Percentiles rank a stretch among this genome's conserved stretches.
Conservation (phyloP, 2,888 invertebrate species). For the Gymnoscelis rufifasciata region DNA sequence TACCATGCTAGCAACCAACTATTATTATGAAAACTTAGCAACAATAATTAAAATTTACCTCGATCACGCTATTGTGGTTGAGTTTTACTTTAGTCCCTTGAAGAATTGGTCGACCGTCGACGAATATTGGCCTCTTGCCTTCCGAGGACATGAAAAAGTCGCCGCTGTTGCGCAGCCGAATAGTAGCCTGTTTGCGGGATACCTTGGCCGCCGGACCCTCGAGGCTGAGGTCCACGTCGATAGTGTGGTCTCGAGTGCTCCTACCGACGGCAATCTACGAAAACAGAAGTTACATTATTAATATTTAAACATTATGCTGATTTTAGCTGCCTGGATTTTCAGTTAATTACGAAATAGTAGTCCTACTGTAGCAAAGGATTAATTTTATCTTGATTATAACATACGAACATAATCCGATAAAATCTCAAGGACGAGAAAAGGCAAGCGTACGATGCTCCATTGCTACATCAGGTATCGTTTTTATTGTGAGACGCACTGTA, state of each 20-base stretch:
- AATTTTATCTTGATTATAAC: background rate
- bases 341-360: background rate
- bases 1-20: too few species aligned
- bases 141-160: conserved; percentile 97
- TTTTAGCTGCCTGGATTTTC: too few species aligned
- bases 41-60: conserved; percentile 74
- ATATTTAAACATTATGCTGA: conserved; percentile 19
- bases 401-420: conserved; percentile 4
- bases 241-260: conserved; percentile 90
- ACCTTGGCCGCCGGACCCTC: conserved; percentile 97
- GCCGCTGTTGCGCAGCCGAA: conserved; percentile 92
- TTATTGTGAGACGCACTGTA: conserved; percentile 9
- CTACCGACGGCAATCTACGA: conserved; percentile 92
- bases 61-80: conserved; percentile 95
- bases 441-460: conserved; percentile 3
- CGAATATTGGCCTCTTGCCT: conserved; percentile 95
- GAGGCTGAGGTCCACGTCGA: conserved; percentile 95
- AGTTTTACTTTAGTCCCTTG: conserved; percentile 93
- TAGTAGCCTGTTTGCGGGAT: conserved; percentile 94
- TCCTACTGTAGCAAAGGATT: conserved; percentile 1
- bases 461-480: conserved; percentile 1
- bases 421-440: conserved; percentile 7
- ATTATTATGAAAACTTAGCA: background rate
- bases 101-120: conserved; percentile 94
- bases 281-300: conserved; percentile 21